Evolutionary conservation across 2,888 invertebrate species (phyloP).

Genomic region (Athalia circularis): DNA sequence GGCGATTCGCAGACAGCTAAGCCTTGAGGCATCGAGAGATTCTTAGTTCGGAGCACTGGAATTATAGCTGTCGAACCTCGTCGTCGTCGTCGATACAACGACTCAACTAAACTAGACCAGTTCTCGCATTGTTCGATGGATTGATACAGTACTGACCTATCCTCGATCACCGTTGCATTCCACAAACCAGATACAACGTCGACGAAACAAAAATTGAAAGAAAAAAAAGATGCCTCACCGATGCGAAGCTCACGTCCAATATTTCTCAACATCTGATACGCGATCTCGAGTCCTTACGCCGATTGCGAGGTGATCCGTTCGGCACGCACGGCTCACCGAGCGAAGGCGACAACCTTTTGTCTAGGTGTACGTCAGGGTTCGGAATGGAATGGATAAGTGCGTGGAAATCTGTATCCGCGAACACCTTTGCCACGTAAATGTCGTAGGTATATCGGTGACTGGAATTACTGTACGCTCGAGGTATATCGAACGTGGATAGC

Average conservation of each 20-base stretch:
- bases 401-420: conserved; percentile 15
- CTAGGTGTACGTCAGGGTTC: neutral
- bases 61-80: conserved; percentile 23
- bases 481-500: neutral
- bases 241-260: too few relatives aligned
- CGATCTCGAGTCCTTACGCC: too few relatives aligned
- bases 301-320: too few relatives aligned
- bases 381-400: neutral
- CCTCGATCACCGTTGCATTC: too few relatives aligned
- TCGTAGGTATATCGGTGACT: neutral
- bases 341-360: neutral
- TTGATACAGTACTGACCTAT: too few relatives aligned
- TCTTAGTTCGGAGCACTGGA: neutral
- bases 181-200: too few relatives aligned
- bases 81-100: conserved; percentile 1
- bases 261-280: too few relatives aligned
- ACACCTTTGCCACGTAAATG: neutral
- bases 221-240: too few relatives aligned
- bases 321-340: too few relatives aligned
- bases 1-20: conserved; percentile 18
- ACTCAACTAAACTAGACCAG: neutral
- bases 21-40: conserved; percentile 21
- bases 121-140: neutral
- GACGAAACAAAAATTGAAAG: too few relatives aligned
- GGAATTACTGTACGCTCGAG: neutral